Conservation (phyloP, 2,113 vertebrate species). For the Anthoscopus minutus region DNA sequence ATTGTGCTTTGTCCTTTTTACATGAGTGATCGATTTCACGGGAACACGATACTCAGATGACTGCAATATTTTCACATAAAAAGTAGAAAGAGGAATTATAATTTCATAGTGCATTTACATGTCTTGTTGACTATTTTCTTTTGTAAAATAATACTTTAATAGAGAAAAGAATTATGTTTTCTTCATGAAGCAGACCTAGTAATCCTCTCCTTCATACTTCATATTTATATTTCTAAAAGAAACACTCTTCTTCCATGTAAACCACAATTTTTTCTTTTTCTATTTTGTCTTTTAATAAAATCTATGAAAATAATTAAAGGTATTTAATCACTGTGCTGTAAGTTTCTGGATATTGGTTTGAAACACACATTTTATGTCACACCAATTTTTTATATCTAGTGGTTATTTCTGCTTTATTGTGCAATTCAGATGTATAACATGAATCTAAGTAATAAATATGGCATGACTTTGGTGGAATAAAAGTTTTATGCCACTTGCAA, state of each 20-base stretch:
- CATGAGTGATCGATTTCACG: background rate
- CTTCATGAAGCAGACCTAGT: background rate
- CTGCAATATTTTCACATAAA: background rate
- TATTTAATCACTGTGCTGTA: background rate
- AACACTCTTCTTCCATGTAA: background rate
- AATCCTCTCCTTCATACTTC: background rate
- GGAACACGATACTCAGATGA: background rate
- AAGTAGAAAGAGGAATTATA: background rate
- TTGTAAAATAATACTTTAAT: background rate
- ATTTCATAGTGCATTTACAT: background rate
- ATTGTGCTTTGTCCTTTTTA: background rate
- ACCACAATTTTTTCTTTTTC: background rate
- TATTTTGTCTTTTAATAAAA: background rate
- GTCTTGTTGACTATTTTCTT: background rate
- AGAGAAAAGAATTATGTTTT: background rate
- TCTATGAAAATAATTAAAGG: background rate
- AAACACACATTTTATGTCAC: background rate
- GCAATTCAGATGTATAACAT: background rate
- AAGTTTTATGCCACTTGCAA: fast-evolving
- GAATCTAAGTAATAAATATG: background rate
- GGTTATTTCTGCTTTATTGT: background rate
- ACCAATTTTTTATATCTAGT: background rate
- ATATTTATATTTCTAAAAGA: background rate
- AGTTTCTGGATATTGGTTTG: background rate
- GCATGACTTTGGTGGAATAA: background rate